phyloP scores from a whole-genome alignment of 2,113 vertebrate species.

The Corvus cornix region DNA sequence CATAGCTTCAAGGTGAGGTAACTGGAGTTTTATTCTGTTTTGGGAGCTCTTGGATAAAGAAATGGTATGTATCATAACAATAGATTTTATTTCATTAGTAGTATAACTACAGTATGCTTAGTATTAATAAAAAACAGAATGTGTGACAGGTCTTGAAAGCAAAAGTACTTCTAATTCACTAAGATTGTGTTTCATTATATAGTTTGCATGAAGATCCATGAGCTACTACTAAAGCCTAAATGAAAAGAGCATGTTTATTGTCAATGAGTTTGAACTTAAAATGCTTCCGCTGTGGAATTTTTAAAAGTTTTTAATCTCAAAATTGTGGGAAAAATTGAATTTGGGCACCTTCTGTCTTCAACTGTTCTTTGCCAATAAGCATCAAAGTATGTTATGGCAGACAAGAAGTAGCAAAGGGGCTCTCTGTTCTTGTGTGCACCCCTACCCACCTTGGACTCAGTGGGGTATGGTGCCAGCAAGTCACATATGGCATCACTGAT shows the following conservation, averaged over 20 bases:
- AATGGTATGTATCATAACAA: not conserved
- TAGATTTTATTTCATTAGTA: not conserved
- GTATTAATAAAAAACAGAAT: not conserved
- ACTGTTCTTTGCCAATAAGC: not conserved
- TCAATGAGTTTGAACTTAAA: not conserved
- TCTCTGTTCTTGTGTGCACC: not conserved
- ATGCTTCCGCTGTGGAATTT: not conserved
- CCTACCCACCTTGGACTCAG: fast-evolving
- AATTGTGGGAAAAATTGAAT: not conserved
- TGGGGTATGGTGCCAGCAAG: not conserved
- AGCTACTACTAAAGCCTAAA: not conserved
- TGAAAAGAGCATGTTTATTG: not conserved
- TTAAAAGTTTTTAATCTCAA: not conserved
- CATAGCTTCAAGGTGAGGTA: not conserved
- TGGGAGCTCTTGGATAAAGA: not conserved
- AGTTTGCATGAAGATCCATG: not conserved
- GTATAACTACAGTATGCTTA: not conserved
- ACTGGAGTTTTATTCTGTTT: not conserved
- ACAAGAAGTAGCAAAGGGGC: not conserved
- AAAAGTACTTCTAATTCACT: not conserved
- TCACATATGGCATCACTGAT: not conserved
- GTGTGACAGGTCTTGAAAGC: not conserved
- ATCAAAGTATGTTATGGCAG: fast-evolving
- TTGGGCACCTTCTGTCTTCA: not conserved
- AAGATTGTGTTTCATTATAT: not conserved